Conservation (phyloP, 1,140 invertebrate genomes). For the Leguminivora glycinivorella region DNA sequence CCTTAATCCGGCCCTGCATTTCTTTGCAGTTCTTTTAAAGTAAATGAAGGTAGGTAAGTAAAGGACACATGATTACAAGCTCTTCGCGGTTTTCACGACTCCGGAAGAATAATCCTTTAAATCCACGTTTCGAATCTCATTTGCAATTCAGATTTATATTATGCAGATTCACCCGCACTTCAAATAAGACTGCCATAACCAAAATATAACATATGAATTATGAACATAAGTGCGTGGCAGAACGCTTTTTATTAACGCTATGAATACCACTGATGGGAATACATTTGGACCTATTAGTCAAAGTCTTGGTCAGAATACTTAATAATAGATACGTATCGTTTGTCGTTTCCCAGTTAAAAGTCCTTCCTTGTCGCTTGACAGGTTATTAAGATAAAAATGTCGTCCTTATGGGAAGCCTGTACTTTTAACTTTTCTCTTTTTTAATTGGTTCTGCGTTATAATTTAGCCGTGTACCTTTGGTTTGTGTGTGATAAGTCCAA, state of each 20-base stretch:
- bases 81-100: not conserved
- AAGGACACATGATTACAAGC: not conserved
- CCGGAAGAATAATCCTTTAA: not conserved
- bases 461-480: no score
- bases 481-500: no score
- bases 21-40: no score
- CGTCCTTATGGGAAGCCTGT: no score
- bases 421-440: no score
- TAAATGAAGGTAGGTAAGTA: not conserved
- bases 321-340: no score
- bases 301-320: no score
- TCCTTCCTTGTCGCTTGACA: no score
- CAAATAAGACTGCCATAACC: not conserved
- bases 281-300: not conserved
- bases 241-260: not conserved
- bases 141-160: constrained; percentile 1
- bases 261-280: not conserved
- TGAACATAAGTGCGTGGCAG: not conserved
- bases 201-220: not conserved
- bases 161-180: not conserved
- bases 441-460: no score
- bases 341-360: no score
- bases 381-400: no score
- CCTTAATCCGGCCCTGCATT: no score
- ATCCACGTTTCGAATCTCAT: not conserved